Base-by-base conservation (phyloP, 2,888 invertebrate species). In the Dyspetes luteomarginatus region DNA sequence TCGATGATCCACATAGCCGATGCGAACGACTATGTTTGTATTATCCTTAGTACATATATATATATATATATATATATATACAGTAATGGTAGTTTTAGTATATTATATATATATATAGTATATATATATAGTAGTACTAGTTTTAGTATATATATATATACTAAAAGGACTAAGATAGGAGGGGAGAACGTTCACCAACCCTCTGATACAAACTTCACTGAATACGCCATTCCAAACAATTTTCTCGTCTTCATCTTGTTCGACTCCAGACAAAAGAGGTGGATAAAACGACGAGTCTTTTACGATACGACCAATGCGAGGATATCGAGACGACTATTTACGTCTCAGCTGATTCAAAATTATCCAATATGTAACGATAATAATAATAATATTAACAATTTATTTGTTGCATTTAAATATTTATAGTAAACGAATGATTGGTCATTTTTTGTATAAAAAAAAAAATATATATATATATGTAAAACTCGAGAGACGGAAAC, bases 121-220 rank as follows among this genome's bases (percentile, higher is more conserved):
- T 52, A 26, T 22, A 24, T 24, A 45, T n/a, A 45, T 4, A 62
- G 48, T 30, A 30, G 30, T n/a, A 30, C 7, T 4, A 30, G 7
- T 30, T 30, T 30, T 30, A 30, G 7, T 4, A 30, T 4, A 30
- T 30, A 30, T 30, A 30, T 30, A 30, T 36, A 36, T 36, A 2
- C 12, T 36, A 36, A 36, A 36, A 9, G 36, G 36, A 36, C n/a
- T n/a, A n/a, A 36, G 36, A 9, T 12, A 12, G 1, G 2, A 36
- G 26, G 55, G 41, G 50, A 19, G 58, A 71, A 78, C 64, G 73
- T 73, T 78, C 68, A 64, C 68, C 68, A 55, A 56, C 56, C 26
- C 73, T 56, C 26, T 56, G 60, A 78, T 65, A 65, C 74, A 74
- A 74, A 74, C 64, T 69, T 62, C 56, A 26, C 43, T 56, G 79